Percentiles rank a stretch among this genome's conserved stretches.
Conservation (phyloP, 2,888 invertebrate genomes). For the Melolontha melolontha region DNA sequence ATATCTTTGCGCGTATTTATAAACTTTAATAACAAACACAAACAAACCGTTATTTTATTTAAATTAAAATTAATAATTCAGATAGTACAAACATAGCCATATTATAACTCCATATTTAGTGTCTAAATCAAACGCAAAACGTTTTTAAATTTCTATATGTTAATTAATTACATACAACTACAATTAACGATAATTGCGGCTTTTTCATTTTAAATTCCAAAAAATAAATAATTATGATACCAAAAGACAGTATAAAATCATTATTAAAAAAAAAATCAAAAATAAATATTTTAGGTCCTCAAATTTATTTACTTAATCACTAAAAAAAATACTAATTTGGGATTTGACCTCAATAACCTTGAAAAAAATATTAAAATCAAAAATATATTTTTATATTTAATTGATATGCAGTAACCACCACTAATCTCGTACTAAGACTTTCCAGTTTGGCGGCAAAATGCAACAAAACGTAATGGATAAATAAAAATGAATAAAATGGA, state of each 20-base stretch:
- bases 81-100: background rate
- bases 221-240: no score
- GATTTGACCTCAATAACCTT: slow-evolving; percentile 32
- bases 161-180: background rate
- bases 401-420: slow-evolving; percentile 25
- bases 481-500: slow-evolving; percentile 56
- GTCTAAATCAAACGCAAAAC: no score
- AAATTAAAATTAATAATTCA: slow-evolving; percentile 21
- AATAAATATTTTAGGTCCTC: slow-evolving; percentile 17
- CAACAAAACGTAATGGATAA: slow-evolving; percentile 48
- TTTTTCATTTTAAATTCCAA: background rate
- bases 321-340: slow-evolving; percentile 20
- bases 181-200: background rate
- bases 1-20: slow-evolving; percentile 25
- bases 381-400: slow-evolving; percentile 5
- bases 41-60: slow-evolving; percentile 34
- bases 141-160: no score
- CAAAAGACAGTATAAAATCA: background rate
- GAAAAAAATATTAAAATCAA: slow-evolving; percentile 13
- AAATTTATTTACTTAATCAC: slow-evolving; percentile 17
- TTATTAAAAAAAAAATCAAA: background rate
- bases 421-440: slow-evolving; percentile 30
- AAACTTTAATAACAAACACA: slow-evolving; percentile 20
- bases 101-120: background rate
- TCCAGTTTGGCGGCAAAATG: slow-evolving; percentile 61